Evolutionary conservation across 2,113 vertebrate species (phyloP).

Genomic region (Brachyhypopomus occidentalis): DNA sequence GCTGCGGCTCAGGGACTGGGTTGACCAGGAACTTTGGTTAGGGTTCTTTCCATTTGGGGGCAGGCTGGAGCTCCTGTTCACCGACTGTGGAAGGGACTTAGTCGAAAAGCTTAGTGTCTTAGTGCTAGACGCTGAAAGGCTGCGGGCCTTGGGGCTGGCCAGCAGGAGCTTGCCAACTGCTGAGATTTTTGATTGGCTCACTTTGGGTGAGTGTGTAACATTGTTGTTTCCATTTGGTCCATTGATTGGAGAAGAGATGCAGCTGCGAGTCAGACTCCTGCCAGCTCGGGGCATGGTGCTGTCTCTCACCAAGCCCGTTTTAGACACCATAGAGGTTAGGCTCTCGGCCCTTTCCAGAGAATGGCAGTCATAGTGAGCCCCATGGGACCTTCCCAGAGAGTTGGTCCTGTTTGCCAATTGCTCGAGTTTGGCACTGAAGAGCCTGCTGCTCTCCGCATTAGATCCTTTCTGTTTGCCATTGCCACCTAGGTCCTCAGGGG

Average conservation of each 20-base stretch:
- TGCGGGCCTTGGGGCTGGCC: constrained; percentile 89
- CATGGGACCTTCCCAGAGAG: constrained; percentile 83
- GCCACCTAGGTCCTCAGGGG: constrained; percentile 73
- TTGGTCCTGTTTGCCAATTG: constrained; percentile 89
- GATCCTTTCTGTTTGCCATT: constrained; percentile 76
- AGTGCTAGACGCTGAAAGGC: constrained; percentile 88
- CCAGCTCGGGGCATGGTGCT: constrained; percentile 88
- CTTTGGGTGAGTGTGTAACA: constrained; percentile 81
- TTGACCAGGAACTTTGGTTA: constrained; percentile 83
- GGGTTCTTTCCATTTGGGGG: constrained; percentile 79
- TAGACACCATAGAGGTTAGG: constrained; percentile 78
- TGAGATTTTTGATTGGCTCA: constrained; percentile 87
- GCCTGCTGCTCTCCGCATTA: constrained; percentile 83
- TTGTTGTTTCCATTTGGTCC: constrained; percentile 67
- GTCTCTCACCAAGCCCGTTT: constrained; percentile 78
- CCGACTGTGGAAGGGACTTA: constrained; percentile 89
- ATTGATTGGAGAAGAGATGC: constrained; percentile 76
- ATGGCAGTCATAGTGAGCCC: constrained; percentile 88
- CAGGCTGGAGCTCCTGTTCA: constrained; percentile 85
- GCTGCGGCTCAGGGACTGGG: constrained; percentile 91
- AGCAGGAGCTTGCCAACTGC: constrained; percentile 94
- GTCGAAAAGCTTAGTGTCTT: constrained; percentile 96
- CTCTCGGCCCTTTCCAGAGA: constrained; percentile 91
- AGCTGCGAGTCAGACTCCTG: constrained; percentile 81
- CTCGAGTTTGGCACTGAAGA: constrained; percentile 93